A percentile compares a stretch with the other conserved stretches of the same genome.
Conservation (phyloP, 2,113 vertebrate genomes). For the Syngnathus scovelli region DNA sequence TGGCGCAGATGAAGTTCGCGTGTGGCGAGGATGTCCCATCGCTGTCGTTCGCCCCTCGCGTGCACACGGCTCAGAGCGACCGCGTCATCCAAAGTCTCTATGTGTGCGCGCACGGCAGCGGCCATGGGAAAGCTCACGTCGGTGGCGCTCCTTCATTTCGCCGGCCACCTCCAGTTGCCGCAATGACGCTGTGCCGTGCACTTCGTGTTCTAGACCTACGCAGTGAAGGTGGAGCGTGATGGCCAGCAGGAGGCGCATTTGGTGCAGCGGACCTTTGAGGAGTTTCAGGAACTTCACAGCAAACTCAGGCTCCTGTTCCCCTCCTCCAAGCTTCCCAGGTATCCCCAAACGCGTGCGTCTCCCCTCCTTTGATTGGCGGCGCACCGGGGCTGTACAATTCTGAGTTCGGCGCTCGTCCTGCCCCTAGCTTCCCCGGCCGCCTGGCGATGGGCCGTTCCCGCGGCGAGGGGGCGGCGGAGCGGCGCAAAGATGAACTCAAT, state of each 20-base stretch:
- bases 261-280: constrained; percentile 90
- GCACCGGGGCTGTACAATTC: neutral
- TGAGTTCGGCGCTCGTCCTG: neutral
- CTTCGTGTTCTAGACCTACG: constrained; percentile 71
- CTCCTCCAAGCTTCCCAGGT: constrained; percentile 81
- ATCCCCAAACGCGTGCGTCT: neutral
- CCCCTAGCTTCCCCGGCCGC: constrained; percentile 86
- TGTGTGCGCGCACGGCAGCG: constrained; percentile 79
- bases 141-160: neutral
- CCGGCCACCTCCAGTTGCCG: neutral
- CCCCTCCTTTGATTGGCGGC: neutral
- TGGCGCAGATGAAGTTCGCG: constrained; percentile 96
- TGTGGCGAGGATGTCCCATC: constrained; percentile 79
- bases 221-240: constrained; percentile 89
- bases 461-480: constrained; percentile 83
- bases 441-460: constrained; percentile 89
- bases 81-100: constrained; percentile 80
- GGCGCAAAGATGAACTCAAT: constrained; percentile 86
- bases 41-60: constrained; percentile 84
- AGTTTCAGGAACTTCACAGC: constrained; percentile 93
- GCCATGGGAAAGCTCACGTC: constrained; percentile 83
- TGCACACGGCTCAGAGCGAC: constrained; percentile 75
- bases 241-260: constrained; percentile 70
- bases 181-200: neutral
- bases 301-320: constrained; percentile 90